A percentile compares a stretch with the other conserved stretches of the same genome.
Conservation (phyloP, 1,140 invertebrate species). For the Phymastichus coffea region DNA sequence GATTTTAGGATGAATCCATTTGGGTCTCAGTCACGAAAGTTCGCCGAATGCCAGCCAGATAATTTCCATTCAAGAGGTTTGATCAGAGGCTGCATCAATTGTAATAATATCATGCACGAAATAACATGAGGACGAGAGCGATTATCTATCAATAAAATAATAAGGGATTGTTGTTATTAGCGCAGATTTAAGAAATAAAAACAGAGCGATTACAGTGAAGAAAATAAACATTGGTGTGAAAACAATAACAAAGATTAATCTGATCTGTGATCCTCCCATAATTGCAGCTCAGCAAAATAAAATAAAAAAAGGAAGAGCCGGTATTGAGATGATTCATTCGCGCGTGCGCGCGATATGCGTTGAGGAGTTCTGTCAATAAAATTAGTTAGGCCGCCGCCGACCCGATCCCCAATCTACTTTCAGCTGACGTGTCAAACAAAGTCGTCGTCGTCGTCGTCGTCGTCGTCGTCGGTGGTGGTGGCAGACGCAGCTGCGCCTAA, state of each 20-base stretch:
- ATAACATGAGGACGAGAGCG: too few species aligned
- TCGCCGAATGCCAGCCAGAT: too few species aligned
- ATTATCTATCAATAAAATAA: too few species aligned
- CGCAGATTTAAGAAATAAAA: too few species aligned
- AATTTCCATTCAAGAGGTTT: too few species aligned
- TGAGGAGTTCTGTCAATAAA: slow-evolving; percentile 10
- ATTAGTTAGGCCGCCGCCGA: neutral
- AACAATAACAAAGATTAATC: neutral
- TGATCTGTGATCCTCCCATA: neutral
- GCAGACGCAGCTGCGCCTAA: neutral
- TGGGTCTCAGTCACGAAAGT: too few species aligned
- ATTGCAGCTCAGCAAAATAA: neutral
- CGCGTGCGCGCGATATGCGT: neutral
- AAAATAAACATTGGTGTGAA: slow-evolving; percentile 4
- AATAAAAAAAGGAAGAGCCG: neutral
- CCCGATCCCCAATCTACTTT: slow-evolving; percentile 14
- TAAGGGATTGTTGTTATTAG: too few species aligned
- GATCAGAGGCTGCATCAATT: too few species aligned
- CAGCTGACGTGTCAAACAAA: slow-evolving; percentile 22
- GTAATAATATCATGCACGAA: too few species aligned
- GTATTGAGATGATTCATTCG: neutral
- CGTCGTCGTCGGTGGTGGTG: neutral
- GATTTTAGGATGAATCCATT: too few species aligned
- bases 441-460: neutral
- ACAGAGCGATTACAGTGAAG: too few species aligned